Evolutionary conservation across 2,797 vertebrate genomes (phyloP), one percentile per base, ranked within the genome.

Genomic region (Eidolon dupreanum): DNA sequence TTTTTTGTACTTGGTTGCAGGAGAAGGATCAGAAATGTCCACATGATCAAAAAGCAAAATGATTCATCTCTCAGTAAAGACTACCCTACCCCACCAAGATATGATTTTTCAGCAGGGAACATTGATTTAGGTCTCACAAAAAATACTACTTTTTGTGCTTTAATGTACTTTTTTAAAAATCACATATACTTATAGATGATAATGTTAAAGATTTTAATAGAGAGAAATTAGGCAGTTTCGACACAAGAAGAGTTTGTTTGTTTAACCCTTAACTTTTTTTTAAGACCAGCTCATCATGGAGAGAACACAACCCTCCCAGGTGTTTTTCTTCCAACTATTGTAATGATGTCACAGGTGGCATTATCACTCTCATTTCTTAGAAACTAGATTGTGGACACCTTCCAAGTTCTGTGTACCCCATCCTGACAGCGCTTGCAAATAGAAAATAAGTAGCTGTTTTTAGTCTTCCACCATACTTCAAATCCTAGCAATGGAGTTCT

Each of bases 11-110:
- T 89, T 97, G 49, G 17, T 93, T 38, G 0, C 31, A 93, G 55
- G 24, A 66, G 3, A 92, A 93, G 7, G 17, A 5, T 59, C 43
- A 84, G 61, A 93, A 88, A 59, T 1, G 31, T 65, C 3, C 66
- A 88, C 33, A 33, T 13, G 33, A 90, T 82, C 77, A 83, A 43
- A 95, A 81, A 88, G 8, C 36, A 77, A 93, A 95, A 74, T 84
- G 6, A 95, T 83, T 96, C 1, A 16, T 83, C 43, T 81, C 46
- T 86, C 20, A 82, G 12, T 65, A 59, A 61, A 74, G 19, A 74
- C 16, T 38, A 33, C 11, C 22, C 20, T 36, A 31, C 19, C 19
- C 5, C 61, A 49, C 19, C 17, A 95, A 73, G 19, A 88, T 53
- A 77, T 0, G 3, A 59, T 19, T 93, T 49, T 65, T 95, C n/a